phyloP scores from a whole-genome alignment of 2,113 vertebrate genomes.

The Rynchops niger region DNA sequence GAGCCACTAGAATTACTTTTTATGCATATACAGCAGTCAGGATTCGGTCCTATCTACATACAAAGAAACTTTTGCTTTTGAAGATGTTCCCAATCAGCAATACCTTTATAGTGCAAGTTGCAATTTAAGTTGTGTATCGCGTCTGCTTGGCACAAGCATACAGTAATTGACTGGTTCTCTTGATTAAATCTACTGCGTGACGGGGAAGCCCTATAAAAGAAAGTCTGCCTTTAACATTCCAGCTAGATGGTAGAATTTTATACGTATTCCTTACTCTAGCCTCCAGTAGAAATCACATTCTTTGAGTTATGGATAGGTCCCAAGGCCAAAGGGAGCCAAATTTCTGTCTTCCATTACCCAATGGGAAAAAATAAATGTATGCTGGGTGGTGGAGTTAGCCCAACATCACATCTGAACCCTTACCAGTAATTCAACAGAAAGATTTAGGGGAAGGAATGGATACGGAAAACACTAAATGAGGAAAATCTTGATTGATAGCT shows the following conservation, averaged over 20 bases:
- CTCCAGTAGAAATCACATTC: slow-evolving; percentile 51
- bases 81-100: background rate
- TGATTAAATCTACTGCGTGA: slow-evolving; percentile 23
- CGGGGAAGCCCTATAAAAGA: slow-evolving; percentile 12
- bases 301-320: slow-evolving; percentile 41
- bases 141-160: background rate
- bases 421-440: background rate
- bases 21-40: background rate
- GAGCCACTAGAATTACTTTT: background rate
- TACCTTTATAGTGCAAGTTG: background rate
- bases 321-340: slow-evolving; percentile 5
- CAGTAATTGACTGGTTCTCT: background rate
- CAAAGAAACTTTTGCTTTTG: background rate
- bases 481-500: background rate
- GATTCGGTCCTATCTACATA: background rate
- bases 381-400: background rate
- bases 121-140: background rate
- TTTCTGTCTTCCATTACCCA: slow-evolving; percentile 45
- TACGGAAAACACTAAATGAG: background rate
- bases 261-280: background rate
- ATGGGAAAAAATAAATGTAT: background rate
- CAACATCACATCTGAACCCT: background rate
- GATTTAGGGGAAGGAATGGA: background rate
- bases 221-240: background rate
- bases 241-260: background rate